Conservation (phyloP, 2,113 vertebrate species). For the Merops nubicus region DNA sequence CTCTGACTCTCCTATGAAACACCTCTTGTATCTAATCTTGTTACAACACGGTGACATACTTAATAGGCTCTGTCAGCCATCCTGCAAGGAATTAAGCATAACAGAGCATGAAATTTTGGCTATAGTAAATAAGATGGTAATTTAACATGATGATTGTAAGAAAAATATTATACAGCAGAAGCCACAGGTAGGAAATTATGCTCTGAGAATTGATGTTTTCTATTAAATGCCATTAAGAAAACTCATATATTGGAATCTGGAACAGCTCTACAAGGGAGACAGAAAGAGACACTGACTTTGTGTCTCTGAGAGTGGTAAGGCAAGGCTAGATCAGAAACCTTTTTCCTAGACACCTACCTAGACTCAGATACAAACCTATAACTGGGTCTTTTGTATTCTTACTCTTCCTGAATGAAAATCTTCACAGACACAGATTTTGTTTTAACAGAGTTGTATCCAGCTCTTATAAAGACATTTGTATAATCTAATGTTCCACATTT, state of each 20-base stretch:
- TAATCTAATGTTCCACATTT: not conserved
- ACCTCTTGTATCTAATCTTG: not conserved
- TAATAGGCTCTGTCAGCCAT: not conserved
- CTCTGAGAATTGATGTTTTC: not conserved
- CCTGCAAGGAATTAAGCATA: not conserved
- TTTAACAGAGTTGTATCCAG: not conserved
- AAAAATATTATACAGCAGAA: not conserved
- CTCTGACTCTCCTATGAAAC: not conserved
- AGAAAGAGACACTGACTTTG: not conserved
- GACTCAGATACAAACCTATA: not conserved
- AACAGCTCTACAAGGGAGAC: not conserved
- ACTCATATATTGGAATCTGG: not conserved
- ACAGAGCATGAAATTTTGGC: not conserved
- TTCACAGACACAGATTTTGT: not conserved
- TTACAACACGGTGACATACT: not conserved
- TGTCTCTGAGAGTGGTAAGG: not conserved
- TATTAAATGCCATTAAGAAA: not conserved
- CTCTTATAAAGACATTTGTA: not conserved
- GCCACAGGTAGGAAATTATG: not conserved
- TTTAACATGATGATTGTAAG: not conserved
- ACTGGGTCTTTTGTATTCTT: not conserved
- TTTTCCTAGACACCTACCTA: fast-evolving
- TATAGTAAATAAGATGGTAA: not conserved
- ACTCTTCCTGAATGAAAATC: not conserved
- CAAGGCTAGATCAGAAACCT: not conserved